Evolutionary conservation across 2,888 invertebrate species (phyloP).

Genomic region (Caenorhabditis zanzibari): DNA sequence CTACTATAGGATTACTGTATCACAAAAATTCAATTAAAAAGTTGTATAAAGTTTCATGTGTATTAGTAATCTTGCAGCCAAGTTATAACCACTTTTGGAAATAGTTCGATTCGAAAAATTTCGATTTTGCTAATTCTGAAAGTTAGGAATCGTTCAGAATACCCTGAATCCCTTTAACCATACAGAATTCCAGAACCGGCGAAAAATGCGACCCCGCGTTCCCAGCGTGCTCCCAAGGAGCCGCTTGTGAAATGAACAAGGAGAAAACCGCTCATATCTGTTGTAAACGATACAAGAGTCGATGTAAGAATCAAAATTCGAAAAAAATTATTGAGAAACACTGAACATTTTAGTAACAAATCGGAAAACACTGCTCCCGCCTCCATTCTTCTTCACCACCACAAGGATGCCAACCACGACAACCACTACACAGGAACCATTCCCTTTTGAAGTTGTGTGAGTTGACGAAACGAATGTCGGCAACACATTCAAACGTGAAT

Average conservation of each 20-base stretch:
- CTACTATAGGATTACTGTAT: too few relatives aligned
- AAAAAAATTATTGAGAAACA: neutral
- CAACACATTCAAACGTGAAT: neutral
- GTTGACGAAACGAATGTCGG: neutral
- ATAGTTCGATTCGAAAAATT: too few relatives aligned
- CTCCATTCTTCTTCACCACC: constrained; percentile 37
- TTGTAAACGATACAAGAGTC: constrained; percentile 28
- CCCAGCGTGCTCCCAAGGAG: constrained; percentile 43
- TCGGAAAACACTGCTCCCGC: constrained; percentile 23
- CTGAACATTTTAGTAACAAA: constrained; percentile 20
- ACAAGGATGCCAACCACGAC: constrained; percentile 16
- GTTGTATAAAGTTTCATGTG: too few relatives aligned
- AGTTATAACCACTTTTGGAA: too few relatives aligned
- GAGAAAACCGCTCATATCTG: constrained; percentile 48
- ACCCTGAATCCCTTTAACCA: neutral
- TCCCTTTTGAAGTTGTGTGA: constrained; percentile 42
- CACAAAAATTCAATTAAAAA: too few relatives aligned
- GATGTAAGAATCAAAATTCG: constrained; percentile 17
- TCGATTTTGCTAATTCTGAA: too few relatives aligned
- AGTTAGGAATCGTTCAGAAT: neutral
- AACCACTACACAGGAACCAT: constrained; percentile 33
- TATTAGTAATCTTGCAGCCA: too few relatives aligned
- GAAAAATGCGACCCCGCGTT: constrained; percentile 55
- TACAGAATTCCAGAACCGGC: constrained; percentile 20
- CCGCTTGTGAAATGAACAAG: constrained; percentile 47